Evolutionary conservation across 1,140 invertebrate species (phyloP).

Genomic region (Druon quercuslanigerum): DNA sequence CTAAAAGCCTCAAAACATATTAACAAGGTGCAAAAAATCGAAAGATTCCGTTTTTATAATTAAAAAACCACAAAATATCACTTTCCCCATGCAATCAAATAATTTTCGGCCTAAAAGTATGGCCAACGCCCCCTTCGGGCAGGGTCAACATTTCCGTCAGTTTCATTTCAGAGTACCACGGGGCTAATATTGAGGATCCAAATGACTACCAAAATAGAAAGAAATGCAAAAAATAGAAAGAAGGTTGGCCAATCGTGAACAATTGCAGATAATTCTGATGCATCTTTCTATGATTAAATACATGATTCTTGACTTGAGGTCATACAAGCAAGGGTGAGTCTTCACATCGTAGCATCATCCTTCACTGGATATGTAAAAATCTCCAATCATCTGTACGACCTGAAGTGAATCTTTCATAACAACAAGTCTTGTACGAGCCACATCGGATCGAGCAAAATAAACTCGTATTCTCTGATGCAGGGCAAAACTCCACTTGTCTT

Average conservation of each 20-base stretch:
- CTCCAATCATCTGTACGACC: slow-evolving; percentile 5
- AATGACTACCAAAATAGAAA: background rate
- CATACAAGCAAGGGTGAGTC: background rate
- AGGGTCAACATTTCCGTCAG: too few species aligned
- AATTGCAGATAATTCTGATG: background rate
- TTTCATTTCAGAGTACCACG: too few species aligned
- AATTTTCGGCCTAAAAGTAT: too few species aligned
- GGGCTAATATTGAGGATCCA: background rate
- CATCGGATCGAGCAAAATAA: slow-evolving; percentile 45
- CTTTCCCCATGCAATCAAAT: too few species aligned
- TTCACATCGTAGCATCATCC: background rate
- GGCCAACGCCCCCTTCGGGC: too few species aligned
- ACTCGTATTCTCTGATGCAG: slow-evolving; percentile 42
- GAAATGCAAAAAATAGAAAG: background rate
- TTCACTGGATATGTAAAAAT: slow-evolving; percentile 10
- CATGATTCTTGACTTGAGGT: background rate
- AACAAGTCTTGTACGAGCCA: background rate
- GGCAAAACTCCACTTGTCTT: slow-evolving; percentile 44
- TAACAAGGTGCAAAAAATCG: too few species aligned
- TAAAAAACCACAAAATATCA: too few species aligned
- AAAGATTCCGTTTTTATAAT: too few species aligned
- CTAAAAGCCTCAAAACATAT: too few species aligned
- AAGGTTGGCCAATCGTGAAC: background rate
- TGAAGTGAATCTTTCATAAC: slow-evolving; percentile 18
- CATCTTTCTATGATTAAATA: background rate